Percentiles rank a stretch among this genome's conserved stretches.
Conservation (phyloP, 2,113 vertebrate genomes). For the Tragelaphus scriptus region DNA sequence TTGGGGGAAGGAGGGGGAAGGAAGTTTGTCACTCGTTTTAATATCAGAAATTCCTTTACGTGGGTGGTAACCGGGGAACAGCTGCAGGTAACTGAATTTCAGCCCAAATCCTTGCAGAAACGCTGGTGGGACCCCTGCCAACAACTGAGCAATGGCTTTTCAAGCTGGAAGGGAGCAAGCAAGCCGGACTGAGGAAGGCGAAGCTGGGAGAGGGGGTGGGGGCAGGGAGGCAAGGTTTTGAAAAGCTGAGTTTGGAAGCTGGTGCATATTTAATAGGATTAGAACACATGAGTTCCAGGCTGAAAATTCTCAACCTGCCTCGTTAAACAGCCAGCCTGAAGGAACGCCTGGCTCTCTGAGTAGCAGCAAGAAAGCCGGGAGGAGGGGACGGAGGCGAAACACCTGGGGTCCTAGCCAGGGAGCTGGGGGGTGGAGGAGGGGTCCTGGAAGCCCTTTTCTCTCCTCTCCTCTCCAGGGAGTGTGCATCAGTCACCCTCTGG, state of each 20-base stretch:
- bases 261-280: constrained; percentile 78
- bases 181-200: background rate
- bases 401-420: background rate
- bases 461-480: background rate
- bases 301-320: constrained; percentile 65
- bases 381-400: background rate
- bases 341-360: background rate
- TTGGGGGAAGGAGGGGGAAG: constrained; percentile 33
- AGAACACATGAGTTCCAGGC: constrained; percentile 67
- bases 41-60: constrained; percentile 74
- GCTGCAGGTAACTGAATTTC: constrained; percentile 79
- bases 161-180: constrained; percentile 67
- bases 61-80: constrained; percentile 76
- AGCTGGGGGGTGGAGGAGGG: background rate
- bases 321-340: constrained; percentile 55
- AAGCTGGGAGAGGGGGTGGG: background rate
- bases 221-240: background rate
- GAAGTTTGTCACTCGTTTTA: constrained; percentile 68
- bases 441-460: background rate
- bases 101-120: constrained; percentile 70
- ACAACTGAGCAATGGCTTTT: constrained; percentile 67
- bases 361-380: background rate
- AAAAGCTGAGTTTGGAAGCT: constrained; percentile 66
- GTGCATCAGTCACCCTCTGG: background rate
- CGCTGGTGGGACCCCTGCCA: constrained; percentile 58